Conservation (phyloP, 2,888 invertebrate genomes). For the Pyrocoelia pectoralis region DNA sequence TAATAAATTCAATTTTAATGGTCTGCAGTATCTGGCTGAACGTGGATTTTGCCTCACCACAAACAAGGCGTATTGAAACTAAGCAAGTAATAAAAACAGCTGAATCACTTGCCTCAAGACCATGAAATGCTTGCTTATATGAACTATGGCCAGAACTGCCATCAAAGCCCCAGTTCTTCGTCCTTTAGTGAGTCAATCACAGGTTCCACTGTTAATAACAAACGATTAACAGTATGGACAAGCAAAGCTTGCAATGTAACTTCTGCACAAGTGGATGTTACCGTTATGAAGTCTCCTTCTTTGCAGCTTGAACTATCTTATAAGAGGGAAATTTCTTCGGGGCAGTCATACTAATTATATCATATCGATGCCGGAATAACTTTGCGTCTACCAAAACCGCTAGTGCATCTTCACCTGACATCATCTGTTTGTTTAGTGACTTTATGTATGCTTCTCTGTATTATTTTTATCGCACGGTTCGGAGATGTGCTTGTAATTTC, state of each 20-base stretch:
- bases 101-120: too few relatives aligned
- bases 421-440: constrained; percentile 10
- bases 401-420: constrained; percentile 44
- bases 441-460: constrained; percentile 23
- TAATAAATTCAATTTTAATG: constrained; percentile 46
- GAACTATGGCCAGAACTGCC: constrained; percentile 41
- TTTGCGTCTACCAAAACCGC: constrained; percentile 42
- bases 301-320: constrained; percentile 43
- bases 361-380: constrained; percentile 43
- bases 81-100: too few relatives aligned
- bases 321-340: too few relatives aligned
- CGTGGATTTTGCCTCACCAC: constrained; percentile 45
- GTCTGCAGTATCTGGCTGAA: constrained; percentile 45
- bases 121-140: too few relatives aligned
- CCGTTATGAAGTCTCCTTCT: constrained; percentile 37
- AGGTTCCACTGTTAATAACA: constrained; percentile 10
- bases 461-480: constrained; percentile 26
- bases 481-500: constrained; percentile 34
- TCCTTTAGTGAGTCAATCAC: neutral
- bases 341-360: constrained; percentile 43
- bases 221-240: constrained; percentile 37
- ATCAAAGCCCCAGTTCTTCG: constrained; percentile 34
- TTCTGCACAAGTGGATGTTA: constrained; percentile 36
- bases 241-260: constrained; percentile 42
- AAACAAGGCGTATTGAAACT: constrained; percentile 45